Conservation (phyloP, 2,888 invertebrate species). For the Spatulosminthurus flaviceps region DNA sequence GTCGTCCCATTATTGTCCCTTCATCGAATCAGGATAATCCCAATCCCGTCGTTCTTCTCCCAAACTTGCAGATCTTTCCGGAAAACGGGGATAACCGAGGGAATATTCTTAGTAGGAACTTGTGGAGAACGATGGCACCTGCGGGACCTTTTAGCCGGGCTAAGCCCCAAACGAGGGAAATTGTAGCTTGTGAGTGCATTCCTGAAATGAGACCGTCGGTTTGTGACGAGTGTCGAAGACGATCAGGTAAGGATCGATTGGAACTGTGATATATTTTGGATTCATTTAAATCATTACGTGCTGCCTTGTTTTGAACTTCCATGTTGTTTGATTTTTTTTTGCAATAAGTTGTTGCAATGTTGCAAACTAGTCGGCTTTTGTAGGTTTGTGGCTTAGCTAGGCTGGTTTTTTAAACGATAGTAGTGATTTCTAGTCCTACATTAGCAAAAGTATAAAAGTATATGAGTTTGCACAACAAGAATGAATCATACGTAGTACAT, state of each 20-base stretch:
- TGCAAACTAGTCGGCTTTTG: no score
- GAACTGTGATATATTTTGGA: background rate
- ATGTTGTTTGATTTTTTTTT: no score
- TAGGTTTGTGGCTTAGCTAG: no score
- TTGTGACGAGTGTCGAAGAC: slow-evolving; percentile 33
- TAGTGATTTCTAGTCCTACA: no score
- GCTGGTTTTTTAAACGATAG: no score
- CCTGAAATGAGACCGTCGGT: background rate
- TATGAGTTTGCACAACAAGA: no score
- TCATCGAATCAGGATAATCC: background rate
- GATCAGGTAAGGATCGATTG: slow-evolving; percentile 20
- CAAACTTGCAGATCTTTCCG: slow-evolving; percentile 4
- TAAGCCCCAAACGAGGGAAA: background rate
- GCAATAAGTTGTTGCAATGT: no score
- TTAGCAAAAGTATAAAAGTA: no score
- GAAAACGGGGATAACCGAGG: background rate
- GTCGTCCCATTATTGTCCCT: background rate
- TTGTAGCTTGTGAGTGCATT: slow-evolving; percentile 32
- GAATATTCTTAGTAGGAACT: background rate
- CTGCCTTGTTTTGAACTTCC: no score
- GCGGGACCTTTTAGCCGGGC: background rate
- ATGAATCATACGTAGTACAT: no score
- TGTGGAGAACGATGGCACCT: slow-evolving; percentile 16
- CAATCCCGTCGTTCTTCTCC: slow-evolving; percentile 13
- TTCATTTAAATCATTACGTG: no score